Conservation (phyloP, 2,888 invertebrate genomes). For the Galeruca laticollis region DNA sequence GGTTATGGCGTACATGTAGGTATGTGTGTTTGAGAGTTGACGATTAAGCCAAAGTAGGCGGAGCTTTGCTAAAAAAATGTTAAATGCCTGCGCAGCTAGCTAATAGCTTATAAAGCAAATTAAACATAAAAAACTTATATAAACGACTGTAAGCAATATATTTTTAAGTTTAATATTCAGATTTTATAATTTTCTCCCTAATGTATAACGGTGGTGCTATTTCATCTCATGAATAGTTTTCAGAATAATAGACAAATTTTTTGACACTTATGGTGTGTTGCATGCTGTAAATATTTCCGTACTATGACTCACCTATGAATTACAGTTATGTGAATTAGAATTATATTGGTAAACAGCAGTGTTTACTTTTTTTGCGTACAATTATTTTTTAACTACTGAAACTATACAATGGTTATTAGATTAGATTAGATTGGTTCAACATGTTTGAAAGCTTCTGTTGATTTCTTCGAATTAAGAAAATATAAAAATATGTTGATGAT, state of each 20-base stretch:
- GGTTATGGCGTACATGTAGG: conserved; percentile 5
- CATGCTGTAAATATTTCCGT: conserved; percentile 5
- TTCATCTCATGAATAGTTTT: neutral
- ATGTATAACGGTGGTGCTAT: conserved; percentile 3
- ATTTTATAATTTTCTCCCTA: neutral
- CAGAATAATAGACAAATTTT: no score
- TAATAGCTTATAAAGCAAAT: neutral
- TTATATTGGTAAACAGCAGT: no score
- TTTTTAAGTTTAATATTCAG: neutral
- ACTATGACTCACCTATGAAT: neutral
- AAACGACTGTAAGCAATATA: no score
- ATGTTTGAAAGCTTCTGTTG: no score
- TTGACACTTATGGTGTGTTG: neutral
- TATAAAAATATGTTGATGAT: no score
- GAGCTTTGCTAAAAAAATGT: conserved; percentile 13
- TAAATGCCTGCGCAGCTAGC: neutral
- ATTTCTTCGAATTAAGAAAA: no score
- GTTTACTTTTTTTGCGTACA: no score
- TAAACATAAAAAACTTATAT: neutral
- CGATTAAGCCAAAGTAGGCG: conserved; percentile 14
- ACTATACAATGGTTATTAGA: no score
- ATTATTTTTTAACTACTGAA: no score
- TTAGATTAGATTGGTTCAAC: no score
- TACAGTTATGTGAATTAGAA: neutral
- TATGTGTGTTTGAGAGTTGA: conserved; percentile 1